phyloP scores from a whole-genome alignment of 1,140 invertebrate genomes.

The Hylaeus volcanicus region DNA sequence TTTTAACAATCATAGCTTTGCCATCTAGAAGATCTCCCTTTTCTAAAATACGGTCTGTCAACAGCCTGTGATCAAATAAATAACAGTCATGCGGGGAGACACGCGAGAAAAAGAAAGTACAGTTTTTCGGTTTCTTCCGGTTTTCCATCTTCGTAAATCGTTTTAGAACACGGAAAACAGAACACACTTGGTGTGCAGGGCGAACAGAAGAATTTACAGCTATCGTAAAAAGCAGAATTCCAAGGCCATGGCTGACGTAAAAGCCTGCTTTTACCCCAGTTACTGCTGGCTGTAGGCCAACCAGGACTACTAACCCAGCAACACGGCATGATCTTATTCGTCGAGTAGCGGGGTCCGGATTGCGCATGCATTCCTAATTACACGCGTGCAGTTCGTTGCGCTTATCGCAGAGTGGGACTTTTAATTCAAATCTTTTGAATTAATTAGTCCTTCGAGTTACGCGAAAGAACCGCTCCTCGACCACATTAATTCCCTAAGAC shows the following conservation, averaged over 20 bases:
- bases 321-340: constrained; percentile 34
- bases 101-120: not conserved
- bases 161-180: not conserved
- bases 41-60: no score
- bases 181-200: constrained; percentile 3
- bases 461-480: no score
- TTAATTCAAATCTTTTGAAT: no score
- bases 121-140: not conserved
- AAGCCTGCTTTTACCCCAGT: constrained; percentile 61
- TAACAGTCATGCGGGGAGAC: not conserved
- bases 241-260: constrained; percentile 58
- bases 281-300: constrained; percentile 65
- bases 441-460: no score
- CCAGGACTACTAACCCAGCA: constrained; percentile 33
- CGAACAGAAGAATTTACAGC: constrained; percentile 46
- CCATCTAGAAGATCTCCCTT: no score
- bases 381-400: not conserved
- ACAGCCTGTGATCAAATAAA: constrained; percentile 15
- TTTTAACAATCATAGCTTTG: no score
- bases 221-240: constrained; percentile 53
- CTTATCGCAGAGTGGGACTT: not conserved
- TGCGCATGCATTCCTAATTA: constrained; percentile 49
- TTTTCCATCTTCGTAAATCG: not conserved
- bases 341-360: constrained; percentile 22
- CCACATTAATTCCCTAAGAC: no score